Evolutionary conservation across 2,797 vertebrate genomes (phyloP).

Genomic region (Schizothorax lantsangensis): DNA sequence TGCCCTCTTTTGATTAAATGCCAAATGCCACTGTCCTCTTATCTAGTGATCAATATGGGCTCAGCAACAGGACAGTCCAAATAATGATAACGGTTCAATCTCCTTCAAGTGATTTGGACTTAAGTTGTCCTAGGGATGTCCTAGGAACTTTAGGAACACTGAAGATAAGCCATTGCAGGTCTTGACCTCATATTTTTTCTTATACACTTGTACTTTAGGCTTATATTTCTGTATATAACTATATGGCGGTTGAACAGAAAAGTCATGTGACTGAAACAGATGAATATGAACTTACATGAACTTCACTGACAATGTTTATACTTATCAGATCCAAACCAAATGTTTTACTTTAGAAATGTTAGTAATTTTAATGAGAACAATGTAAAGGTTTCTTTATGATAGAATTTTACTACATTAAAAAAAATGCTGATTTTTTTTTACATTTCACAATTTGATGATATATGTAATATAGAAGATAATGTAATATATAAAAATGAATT

Average conservation of each 20-base stretch:
- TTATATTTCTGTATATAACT: too few relatives aligned
- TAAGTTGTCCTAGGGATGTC: conserved; percentile 37
- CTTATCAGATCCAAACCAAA: neutral
- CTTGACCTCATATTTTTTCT: neutral
- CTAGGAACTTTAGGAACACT: neutral
- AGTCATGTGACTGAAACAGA: neutral
- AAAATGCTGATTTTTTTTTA: neutral
- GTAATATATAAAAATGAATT: neutral
- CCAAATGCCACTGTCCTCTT: conserved; percentile 48
- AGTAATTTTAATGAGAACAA: neutral
- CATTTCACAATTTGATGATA: neutral
- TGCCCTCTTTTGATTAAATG: conserved; percentile 51
- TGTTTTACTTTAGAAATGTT: neutral
- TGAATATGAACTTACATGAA: neutral
- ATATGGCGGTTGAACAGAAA: neutral
- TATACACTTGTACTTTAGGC: neutral
- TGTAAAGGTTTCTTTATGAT: neutral
- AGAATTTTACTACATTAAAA: neutral
- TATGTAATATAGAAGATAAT: neutral
- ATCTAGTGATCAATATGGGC: conserved; percentile 45
- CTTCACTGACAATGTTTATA: neutral
- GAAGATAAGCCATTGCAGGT: neutral
- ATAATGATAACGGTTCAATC: conserved; percentile 38
- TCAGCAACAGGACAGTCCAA: conserved; percentile 15
- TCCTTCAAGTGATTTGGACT: conserved; percentile 19